Evolutionary conservation across 2,113 vertebrate genomes (phyloP).

Genomic region (Nyctereutes procyonoides): DNA sequence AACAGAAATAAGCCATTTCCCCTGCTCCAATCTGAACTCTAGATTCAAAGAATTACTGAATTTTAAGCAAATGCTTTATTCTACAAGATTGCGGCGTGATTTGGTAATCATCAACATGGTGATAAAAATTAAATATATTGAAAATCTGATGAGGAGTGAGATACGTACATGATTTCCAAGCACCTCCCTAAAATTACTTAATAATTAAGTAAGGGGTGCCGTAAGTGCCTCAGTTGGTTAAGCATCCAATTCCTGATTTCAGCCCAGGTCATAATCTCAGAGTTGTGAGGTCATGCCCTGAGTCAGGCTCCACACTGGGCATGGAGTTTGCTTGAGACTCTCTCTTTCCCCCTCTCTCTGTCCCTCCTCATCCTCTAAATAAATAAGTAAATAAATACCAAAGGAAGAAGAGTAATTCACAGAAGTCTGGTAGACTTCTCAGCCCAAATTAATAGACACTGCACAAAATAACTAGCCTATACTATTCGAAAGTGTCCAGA

Average conservation of each 20-base stretch:
- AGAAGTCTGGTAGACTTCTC: neutral
- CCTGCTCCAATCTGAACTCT: neutral
- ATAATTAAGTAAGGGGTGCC: neutral
- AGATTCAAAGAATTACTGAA: neutral
- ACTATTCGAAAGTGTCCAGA: neutral
- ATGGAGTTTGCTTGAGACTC: neutral
- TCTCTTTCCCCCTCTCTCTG: neutral
- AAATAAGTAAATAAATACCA: neutral
- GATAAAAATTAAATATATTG: neutral
- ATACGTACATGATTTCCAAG: neutral
- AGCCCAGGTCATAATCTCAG: neutral
- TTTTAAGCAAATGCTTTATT: neutral
- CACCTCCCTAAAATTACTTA: neutral
- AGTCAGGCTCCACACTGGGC: neutral
- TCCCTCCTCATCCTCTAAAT: neutral
- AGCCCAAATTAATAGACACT: neutral
- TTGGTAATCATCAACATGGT: neutral
- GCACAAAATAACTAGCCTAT: neutral
- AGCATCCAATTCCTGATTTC: neutral
- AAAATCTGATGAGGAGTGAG: neutral
- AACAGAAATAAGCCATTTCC: neutral
- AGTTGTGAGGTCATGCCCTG: neutral
- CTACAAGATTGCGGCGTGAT: neutral
- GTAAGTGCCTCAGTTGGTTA: neutral
- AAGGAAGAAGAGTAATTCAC: neutral